A percentile compares a stretch with the other conserved stretches of the same genome.
phyloP scores from a whole-genome alignment of 92 coral and sea anemone genomes.

The Parazoanthus atlanticus region DNA sequence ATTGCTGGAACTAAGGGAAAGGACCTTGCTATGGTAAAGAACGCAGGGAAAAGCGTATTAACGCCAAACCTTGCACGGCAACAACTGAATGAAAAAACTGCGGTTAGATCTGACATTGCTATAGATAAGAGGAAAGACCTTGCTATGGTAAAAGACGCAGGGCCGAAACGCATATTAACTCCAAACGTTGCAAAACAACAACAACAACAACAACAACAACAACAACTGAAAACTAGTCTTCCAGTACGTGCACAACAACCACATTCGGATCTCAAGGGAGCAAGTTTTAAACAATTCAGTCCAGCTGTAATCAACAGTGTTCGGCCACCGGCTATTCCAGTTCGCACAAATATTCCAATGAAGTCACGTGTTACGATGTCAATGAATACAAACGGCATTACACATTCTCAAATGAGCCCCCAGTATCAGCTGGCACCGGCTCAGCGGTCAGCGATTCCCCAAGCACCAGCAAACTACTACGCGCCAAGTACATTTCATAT shows the following conservation, averaged over 20 bases:
- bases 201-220: not conserved
- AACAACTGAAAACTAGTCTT: not conserved
- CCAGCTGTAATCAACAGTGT: slow-evolving; percentile 6
- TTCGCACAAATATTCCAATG: slow-evolving; percentile 25
- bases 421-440: slow-evolving; percentile 6
- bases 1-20: not conserved
- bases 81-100: not conserved
- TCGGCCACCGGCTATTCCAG: slow-evolving; percentile 38
- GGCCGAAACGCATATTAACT: too few relatives aligned
- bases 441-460: slow-evolving; percentile 27
- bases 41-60: not conserved
- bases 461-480: slow-evolving; percentile 20
- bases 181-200: not conserved
- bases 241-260: not conserved
- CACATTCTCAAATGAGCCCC: not conserved
- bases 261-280: not conserved
- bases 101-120: not conserved
- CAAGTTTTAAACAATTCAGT: not conserved
- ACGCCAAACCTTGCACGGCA: not conserved
- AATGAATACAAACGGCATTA: not conserved
- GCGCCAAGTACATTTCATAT: not conserved
- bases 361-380: not conserved
- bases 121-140: not conserved
- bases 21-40: not conserved
- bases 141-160: not conserved